Base-by-base conservation (phyloP, 53 echinoderm and acorn worm genomes). In the Astropecten irregularis region DNA sequence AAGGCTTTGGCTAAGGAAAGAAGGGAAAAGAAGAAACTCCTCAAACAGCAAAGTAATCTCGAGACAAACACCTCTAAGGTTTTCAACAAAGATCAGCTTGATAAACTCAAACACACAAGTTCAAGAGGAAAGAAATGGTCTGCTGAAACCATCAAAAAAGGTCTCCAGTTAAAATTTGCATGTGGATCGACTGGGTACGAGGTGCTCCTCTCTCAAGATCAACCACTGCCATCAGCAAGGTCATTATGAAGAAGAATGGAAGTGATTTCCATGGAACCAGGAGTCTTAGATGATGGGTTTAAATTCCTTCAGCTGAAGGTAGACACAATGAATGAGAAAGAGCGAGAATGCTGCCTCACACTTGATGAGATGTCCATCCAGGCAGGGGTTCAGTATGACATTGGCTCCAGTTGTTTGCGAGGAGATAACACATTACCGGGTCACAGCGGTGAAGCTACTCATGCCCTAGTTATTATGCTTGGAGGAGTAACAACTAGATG, bases 311-410 rank as follows among this genome's bases (percentile, higher is more conserved):
- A 79, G 68, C 42, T 83, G 55, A 87, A 86, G 52, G 89, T 73
- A 36, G n/a, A 82, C 48, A 52, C 65, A 54, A 58, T 88, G 82
- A 49, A 70, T 18, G 18, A 82, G n/a, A 69, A 86, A 72, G 90
- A 90, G 51, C 36, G 82, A 58, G 14, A 90, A 1, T 93, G 87
- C 68, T 90, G 73, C 30, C 71, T 93, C 2, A 84, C 90, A 14
- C 38, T 93, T n/a, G 90, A 93, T 68, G 84, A 93, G 52, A 93
- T 93, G 90, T 86, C 87, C 0, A 53, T 93, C 14, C 86, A 89
- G n/a, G 59, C 83, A 67, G 87, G 61, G 36, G 81, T 90, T 2
- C 90, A 93, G 55, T 84, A 81, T 68, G 90, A 90, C 54, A 81
- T 68, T 28, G 81, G 47, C 26, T 52, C 56, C 49, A 88, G 82